Conservation (phyloP, 2,888 invertebrate genomes). For the Caenorhabditis sp. region DNA sequence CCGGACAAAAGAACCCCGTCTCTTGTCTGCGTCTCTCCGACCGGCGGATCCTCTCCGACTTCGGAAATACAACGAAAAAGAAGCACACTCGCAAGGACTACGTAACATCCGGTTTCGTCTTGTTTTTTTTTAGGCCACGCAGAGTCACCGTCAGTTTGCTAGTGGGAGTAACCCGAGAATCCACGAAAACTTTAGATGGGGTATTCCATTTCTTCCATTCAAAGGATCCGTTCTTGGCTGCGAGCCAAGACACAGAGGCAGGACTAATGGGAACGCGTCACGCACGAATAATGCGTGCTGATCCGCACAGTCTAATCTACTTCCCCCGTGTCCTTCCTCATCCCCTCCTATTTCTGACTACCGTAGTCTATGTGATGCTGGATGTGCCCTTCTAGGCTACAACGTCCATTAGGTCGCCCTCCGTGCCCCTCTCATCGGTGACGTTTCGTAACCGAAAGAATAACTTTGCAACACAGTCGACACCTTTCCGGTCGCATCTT, state of each 20-base stretch:
- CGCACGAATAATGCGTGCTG: too few species aligned
- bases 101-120: constrained; percentile 59
- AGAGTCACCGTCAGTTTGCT: constrained; percentile 16
- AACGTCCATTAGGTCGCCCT: constrained; percentile 13
- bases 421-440: constrained; percentile 20
- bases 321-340: neutral
- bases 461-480: constrained; percentile 1
- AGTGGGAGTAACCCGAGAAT: constrained; percentile 3
- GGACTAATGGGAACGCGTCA: too few species aligned
- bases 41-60: constrained; percentile 1
- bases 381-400: constrained; percentile 33
- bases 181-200: neutral
- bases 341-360: too few species aligned
- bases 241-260: too few species aligned
- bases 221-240: neutral
- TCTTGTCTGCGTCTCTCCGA: constrained; percentile 30
- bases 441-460: constrained; percentile 2
- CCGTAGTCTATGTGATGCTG: too few species aligned
- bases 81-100: constrained; percentile 45
- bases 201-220: constrained; percentile 2
- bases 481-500: constrained; percentile 1
- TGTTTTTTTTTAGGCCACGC: constrained; percentile 42
- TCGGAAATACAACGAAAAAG: constrained; percentile 51
- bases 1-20: constrained; percentile 44
- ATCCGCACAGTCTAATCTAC: too few species aligned